These are phyloP conservation scores for Digitonthophagus gazella DNA, from an alignment of 2,888 invertebrate species.

Conservation along the genomic window DNA sequence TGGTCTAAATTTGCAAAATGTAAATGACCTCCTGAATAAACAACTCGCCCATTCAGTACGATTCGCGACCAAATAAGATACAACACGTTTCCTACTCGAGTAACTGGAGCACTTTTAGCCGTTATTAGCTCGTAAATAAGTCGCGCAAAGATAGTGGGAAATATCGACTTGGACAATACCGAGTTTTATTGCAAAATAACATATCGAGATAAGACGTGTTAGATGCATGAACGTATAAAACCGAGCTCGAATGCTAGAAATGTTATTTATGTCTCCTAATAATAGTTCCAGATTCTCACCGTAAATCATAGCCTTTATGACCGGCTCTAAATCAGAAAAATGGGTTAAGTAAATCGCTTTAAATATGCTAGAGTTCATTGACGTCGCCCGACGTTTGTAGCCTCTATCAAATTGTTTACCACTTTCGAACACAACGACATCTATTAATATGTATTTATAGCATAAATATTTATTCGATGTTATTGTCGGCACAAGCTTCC, in stretches of 20 bases:
- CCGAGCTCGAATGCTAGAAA: neutral
- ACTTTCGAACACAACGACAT: neutral
- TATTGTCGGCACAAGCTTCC: neutral
- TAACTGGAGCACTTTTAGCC: neutral
- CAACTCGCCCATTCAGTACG: neutral
- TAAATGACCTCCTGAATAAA: neutral
- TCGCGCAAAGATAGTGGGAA: conserved; percentile 6
- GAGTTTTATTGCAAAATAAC: conserved; percentile 11
- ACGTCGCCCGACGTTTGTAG: neutral
- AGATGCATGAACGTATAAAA: neutral
- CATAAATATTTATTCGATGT: neutral
- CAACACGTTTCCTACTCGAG: neutral
- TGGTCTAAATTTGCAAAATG: neutral
- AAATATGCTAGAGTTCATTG: conserved; percentile 11
- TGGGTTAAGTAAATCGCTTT: conserved; percentile 13
- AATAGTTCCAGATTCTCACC: conserved; percentile 12
- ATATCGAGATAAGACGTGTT: conserved; percentile 11
- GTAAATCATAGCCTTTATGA: conserved; percentile 14
- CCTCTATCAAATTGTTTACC: conserved; percentile 12
- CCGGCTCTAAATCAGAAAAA: conserved; percentile 14
- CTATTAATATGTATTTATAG: neutral
- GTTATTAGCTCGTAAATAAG: conserved; percentile 12
- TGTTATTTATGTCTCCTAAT: conserved; percentile 14
- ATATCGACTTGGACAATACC: conserved; percentile 1
- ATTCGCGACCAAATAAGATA: conserved; percentile 8